These are phyloP conservation scores for Lapara coniferarum DNA, from an alignment of 2,888 invertebrate genomes.

Conservation along the genomic window DNA sequence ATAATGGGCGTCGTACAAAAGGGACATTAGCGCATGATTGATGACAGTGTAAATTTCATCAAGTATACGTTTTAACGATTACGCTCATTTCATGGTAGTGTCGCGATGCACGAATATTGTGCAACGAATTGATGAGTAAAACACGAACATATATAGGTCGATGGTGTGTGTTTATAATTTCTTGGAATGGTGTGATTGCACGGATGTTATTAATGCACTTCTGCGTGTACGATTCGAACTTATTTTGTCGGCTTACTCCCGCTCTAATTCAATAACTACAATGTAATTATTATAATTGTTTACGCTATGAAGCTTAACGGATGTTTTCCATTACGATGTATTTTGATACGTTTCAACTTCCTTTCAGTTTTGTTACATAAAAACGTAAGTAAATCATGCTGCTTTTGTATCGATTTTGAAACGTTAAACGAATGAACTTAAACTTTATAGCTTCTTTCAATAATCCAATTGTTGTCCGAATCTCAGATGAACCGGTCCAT, in stretches of 20 bases:
- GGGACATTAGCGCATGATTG: slow-evolving; percentile 24
- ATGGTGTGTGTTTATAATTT: slow-evolving; percentile 71
- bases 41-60: slow-evolving; percentile 48
- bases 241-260: slow-evolving; percentile 56
- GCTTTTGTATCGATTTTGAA: neutral
- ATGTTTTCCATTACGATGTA: slow-evolving; percentile 8
- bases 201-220: slow-evolving; percentile 72
- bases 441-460: neutral
- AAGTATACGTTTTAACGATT: slow-evolving; percentile 51
- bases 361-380: neutral
- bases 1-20: slow-evolving; percentile 13
- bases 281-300: slow-evolving; percentile 33
- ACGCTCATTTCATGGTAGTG: slow-evolving; percentile 49
- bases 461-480: too few species aligned
- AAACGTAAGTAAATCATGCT: neutral
- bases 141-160: slow-evolving; percentile 73
- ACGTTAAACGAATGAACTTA: neutral
- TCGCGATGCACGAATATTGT: slow-evolving; percentile 62
- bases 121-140: slow-evolving; percentile 72
- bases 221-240: slow-evolving; percentile 53
- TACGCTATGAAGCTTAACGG: slow-evolving; percentile 55
- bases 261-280: slow-evolving; percentile 35
- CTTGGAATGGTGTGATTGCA: slow-evolving; percentile 69
- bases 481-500: too few species aligned
- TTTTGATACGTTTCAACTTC: neutral